Conservation (phyloP, 2,888 invertebrate species). For the Oegoconia quadripuncta region DNA sequence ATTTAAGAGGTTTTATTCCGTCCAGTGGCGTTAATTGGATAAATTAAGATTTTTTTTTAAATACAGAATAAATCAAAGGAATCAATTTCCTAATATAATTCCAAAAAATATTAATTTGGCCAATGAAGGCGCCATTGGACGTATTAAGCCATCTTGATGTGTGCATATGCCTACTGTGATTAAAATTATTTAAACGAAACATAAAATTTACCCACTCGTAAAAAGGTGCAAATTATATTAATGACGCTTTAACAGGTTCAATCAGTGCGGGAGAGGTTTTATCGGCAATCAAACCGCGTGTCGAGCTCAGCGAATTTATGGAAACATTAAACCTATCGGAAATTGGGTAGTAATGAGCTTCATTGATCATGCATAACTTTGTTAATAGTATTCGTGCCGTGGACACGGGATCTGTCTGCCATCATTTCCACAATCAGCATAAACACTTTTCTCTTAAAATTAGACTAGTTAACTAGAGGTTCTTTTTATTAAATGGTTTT, state of each 20-base stretch:
- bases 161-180: not conserved
- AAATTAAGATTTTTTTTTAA: no score
- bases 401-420: not conserved
- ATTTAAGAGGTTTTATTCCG: no score
- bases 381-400: conserved; percentile 4
- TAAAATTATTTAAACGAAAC: not conserved
- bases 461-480: no score
- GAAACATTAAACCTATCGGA: conserved; percentile 45
- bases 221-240: conserved; percentile 60
- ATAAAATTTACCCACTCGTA: conserved; percentile 33
- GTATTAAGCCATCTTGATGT: no score
- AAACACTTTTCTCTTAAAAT: not conserved
- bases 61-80: no score
- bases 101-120: no score
- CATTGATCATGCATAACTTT: conserved; percentile 27
- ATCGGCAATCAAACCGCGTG: conserved; percentile 57
- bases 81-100: no score
- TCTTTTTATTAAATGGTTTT: no score
- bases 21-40: no score
- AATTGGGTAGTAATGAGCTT: conserved; percentile 39
- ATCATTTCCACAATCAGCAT: not conserved
- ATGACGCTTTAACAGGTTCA: conserved; percentile 50
- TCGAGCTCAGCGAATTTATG: conserved; percentile 45
- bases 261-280: conserved; percentile 47
- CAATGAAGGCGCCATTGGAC: no score